Base-by-base conservation (phyloP, 2,797 vertebrate genomes). In the Ciconia nigra region DNA sequence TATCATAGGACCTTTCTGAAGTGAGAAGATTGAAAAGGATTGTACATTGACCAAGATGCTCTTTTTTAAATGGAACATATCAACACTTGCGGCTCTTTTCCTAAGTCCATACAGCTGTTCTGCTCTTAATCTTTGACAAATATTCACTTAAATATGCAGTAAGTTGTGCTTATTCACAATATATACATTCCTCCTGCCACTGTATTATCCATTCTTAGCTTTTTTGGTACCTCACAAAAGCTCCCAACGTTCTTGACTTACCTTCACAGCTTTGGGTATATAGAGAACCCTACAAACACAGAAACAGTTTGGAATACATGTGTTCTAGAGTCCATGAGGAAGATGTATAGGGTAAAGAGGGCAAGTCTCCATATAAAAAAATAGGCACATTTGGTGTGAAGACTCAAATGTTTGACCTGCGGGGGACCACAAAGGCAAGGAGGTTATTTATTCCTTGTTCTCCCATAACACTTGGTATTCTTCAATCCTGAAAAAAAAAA, bases 81-180 rank as follows among this genome's bases (percentile, higher is more conserved):
- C 1, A 1, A 47, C 41, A 63, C 20, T 19, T 9, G 7, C 0
- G 1, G 29, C 3, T 76, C 39, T 83, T n/a, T 49, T 49, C 21
- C 3, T 1, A 79, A 71, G 19, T 73, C 25, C 11, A 18, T 19
- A 63, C 7, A 88, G 14, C 17, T 74, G n/a, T 66, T 81, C 20
- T 5, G 3, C 8, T 86, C 54, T 55, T 41, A 44, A 51, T 39
- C 8, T 82, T 33, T 29, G 12, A 90, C 41, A 72, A 81, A 91
- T 41, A 86, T 3, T 93, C 29, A 84, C 11, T 79, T 65, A 26
- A 15, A 54, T 10, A 90, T 9, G 14, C 19, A 74, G 61, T 15
- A 83, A 13, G 6, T 8, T 88, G 20, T 65, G 20, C 21, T 65
- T 59, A 90, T 41, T 80, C 51, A 41, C 39, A 89, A 37, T 9